Evolutionary conservation across 2,797 vertebrate species (phyloP), one percentile per base, ranked within the genome.

Genomic region (Lepilemur septentrionalis): DNA sequence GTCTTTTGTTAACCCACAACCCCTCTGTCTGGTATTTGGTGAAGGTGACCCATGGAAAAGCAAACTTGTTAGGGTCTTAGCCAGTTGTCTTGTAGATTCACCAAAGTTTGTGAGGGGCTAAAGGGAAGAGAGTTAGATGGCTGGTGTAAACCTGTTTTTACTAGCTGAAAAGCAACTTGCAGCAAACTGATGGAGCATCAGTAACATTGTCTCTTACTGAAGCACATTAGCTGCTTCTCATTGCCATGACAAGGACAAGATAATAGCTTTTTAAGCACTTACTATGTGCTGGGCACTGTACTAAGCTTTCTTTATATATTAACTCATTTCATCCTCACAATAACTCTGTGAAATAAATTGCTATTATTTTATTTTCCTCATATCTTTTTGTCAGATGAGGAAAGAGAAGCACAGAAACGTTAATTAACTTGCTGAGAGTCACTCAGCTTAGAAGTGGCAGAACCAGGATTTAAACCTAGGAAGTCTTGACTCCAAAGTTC

Each of bases 311-410:
- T 90, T 30, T 72, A 18, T 25, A 15, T 9, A 76, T 69, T 17
- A 73, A 50, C 43, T 91, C 69, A 82, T 86, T 89, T 96, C 63
- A 76, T 20, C 43, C 63, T 94, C 28, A 72, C 17, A 48, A 28
- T 28, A 75, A 50, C 18, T 84, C 76, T 91, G 22, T 81, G 82
- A 93, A 89, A 91, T 88, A 92, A 69, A 75, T 70, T 93, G 41
- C 41, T 48, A 17, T 81, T 84, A 46, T 72, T 95, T 81, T 84
- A 46, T 72, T 95, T 86, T 43, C 7, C 46, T 96, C n/a, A 1
- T 81, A 7, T 85, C 8, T 32, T 89, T 93, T 70, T 57, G 90
- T 84, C 25, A 86, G 10, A 57, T 65, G 79, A 93, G 70, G 83
- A 85, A 89, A 14, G 18, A n/a, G 28, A 82, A 50, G 43, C 72